phyloP scores from a whole-genome alignment of 2,113 vertebrate genomes.

The Eleginops maclovinus region DNA sequence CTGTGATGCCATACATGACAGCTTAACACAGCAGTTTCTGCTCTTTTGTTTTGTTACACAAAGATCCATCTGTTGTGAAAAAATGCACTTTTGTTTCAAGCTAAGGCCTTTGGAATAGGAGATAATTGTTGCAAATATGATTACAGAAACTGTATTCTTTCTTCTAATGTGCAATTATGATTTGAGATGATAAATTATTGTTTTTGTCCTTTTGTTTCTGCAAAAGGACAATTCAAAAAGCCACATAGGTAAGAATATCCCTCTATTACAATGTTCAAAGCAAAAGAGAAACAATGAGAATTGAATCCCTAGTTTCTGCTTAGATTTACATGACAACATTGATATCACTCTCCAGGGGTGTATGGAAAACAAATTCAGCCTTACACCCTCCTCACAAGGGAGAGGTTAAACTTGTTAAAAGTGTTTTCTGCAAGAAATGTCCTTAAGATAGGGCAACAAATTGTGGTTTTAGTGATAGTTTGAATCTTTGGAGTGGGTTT shows the following conservation, averaged over 20 bases:
- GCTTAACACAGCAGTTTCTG: conserved; percentile 39
- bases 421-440: no score
- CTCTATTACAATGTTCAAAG: neutral
- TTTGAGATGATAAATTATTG: conserved; percentile 8
- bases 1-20: conserved; percentile 27
- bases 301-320: neutral
- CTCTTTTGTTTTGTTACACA: conserved; percentile 64
- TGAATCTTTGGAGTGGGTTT: no score
- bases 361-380: no score
- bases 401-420: no score
- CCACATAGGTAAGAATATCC: neutral
- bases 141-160: neutral
- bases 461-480: no score
- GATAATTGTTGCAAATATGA: conserved; percentile 15
- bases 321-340: neutral
- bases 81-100: neutral
- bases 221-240: neutral
- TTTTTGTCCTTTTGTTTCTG: neutral
- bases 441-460: no score
- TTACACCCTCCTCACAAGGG: no score
- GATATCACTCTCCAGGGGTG: neutral
- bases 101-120: neutral
- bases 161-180: neutral
- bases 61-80: conserved; percentile 68
- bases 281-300: no score